These are phyloP conservation scores for Rhodinocichla rosea DNA, from an alignment of 2,113 vertebrate species.

Conservation along the genomic window DNA sequence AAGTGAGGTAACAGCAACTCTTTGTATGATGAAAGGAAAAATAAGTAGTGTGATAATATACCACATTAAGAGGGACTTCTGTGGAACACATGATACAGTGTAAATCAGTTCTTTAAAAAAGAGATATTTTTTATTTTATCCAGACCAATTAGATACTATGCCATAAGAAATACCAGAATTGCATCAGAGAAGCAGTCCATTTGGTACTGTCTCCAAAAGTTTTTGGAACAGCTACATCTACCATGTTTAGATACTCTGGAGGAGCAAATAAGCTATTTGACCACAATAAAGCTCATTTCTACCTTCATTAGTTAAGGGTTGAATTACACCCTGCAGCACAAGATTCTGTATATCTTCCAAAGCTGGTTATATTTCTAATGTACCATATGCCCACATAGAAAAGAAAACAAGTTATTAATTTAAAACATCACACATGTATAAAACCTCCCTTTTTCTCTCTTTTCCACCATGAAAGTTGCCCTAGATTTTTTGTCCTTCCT, in stretches of 20 bases:
- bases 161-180: background rate
- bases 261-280: background rate
- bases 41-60: background rate
- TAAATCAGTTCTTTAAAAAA: conserved; percentile 22
- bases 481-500: background rate
- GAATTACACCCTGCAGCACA: background rate
- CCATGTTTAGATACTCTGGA: background rate
- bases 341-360: background rate
- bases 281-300: background rate
- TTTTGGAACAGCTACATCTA: background rate
- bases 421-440: background rate
- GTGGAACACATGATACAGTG: background rate
- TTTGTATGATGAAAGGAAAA: conserved; percentile 46
- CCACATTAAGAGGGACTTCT: background rate
- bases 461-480: background rate
- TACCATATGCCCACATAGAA: background rate
- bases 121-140: conserved; percentile 18
- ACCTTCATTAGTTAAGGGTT: background rate
- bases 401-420: background rate
- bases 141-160: background rate
- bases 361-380: background rate
- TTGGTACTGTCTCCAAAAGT: background rate
- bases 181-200: background rate
- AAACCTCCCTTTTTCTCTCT: background rate
- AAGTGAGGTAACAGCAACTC: conserved; percentile 43